Conservation (phyloP, 2,888 invertebrate genomes). For the Pollenia angustigena region DNA sequence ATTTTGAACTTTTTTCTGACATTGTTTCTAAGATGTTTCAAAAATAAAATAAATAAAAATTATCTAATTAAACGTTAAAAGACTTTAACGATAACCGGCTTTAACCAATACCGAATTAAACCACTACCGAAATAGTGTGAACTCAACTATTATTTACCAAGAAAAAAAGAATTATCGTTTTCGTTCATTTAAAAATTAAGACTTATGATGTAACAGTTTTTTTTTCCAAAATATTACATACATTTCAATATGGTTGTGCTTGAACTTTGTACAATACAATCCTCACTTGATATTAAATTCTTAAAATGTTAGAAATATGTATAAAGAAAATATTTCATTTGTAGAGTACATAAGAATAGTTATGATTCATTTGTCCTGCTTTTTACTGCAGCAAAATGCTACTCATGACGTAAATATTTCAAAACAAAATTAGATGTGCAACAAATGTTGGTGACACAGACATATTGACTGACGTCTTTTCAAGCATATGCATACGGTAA, state of each 20-base stretch:
- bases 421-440: constrained; percentile 55
- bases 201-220: too few relatives aligned
- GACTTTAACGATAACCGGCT: too few relatives aligned
- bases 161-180: too few relatives aligned
- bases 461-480: constrained; percentile 48
- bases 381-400: constrained; percentile 36
- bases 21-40: too few relatives aligned
- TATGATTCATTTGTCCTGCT: constrained; percentile 11
- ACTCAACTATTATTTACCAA: too few relatives aligned
- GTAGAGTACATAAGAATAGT: not conserved
- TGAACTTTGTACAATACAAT: not conserved
- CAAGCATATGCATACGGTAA: not conserved
- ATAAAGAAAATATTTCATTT: not conserved
- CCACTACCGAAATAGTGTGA: too few relatives aligned
- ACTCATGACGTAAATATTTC: constrained; percentile 54
- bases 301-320: not conserved
- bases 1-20: too few relatives aligned
- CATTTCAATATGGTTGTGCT: not conserved
- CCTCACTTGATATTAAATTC: not conserved
- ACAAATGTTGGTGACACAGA: constrained; percentile 55
- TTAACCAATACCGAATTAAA: too few relatives aligned
- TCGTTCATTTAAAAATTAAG: too few relatives aligned
- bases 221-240: too few relatives aligned
- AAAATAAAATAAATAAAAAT: too few relatives aligned
- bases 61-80: too few relatives aligned